Percentiles rank a stretch among this genome's conserved stretches.
Evolutionary conservation across 2,113 vertebrate species (phyloP).

Genomic region (Phalacrocorax brasilianus): DNA sequence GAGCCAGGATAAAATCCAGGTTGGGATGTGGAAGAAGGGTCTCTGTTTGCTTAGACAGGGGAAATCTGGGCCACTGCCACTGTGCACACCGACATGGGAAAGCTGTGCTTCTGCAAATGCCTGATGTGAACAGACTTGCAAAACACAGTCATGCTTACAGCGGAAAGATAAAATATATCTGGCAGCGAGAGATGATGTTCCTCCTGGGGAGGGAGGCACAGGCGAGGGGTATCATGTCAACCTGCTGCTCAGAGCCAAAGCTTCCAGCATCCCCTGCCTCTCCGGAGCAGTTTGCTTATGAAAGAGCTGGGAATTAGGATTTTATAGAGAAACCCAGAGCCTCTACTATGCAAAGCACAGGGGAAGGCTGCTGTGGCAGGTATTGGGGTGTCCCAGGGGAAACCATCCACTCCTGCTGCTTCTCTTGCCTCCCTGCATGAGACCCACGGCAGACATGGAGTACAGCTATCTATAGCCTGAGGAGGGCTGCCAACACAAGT

Average conservation of each 20-base stretch:
- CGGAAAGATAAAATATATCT: not conserved
- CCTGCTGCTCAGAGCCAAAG: not conserved
- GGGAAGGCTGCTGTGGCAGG: not conserved
- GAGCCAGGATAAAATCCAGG: not conserved
- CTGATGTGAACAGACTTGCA: fast-evolving
- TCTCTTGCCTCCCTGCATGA: fast-evolving
- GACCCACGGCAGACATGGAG: not conserved
- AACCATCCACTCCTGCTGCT: not conserved
- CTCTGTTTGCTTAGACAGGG: not conserved
- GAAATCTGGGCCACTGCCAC: not conserved
- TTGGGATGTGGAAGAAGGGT: not conserved
- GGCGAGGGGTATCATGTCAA: not conserved
- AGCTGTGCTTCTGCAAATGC: not conserved
- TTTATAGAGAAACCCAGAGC: not conserved
- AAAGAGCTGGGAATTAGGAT: not conserved
- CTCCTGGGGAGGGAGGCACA: fast-evolving
- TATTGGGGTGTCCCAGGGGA: too few relatives aligned
- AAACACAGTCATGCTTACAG: not conserved
- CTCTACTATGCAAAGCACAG: fast-evolving
- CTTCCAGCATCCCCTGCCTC: not conserved
- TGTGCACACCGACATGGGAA: fast-evolving
- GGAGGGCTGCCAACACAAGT: not conserved
- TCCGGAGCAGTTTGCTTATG: fast-evolving
- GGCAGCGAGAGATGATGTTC: not conserved
- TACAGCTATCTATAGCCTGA: not conserved